These are phyloP conservation scores for Ranitomeya imitator DNA, from an alignment of 2,113 vertebrate species.

Conservation along the genomic window DNA sequence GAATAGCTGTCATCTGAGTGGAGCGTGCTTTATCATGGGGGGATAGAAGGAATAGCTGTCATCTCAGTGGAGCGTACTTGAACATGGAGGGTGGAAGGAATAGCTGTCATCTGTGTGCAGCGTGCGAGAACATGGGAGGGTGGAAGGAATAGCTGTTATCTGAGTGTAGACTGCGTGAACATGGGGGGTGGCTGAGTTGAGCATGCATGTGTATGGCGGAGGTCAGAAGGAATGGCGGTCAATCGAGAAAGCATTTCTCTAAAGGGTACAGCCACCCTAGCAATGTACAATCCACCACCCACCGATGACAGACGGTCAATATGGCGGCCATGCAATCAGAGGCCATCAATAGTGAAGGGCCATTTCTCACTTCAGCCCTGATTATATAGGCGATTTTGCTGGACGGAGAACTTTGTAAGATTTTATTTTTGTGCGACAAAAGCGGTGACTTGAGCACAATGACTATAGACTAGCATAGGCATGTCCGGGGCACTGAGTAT, in stretches of 20 bases:
- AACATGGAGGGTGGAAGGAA: too few relatives aligned
- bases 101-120: too few relatives aligned
- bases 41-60: too few relatives aligned
- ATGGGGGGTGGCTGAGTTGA: neutral
- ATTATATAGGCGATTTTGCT: neutral
- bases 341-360: neutral
- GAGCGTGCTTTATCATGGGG: too few relatives aligned
- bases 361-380: neutral
- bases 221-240: too few relatives aligned
- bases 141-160: too few relatives aligned
- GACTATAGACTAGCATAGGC: conserved; percentile 29
- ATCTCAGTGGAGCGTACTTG: too few relatives aligned
- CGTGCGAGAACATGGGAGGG: too few relatives aligned
- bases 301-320: neutral
- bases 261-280: neutral
- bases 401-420: neutral
- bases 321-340: neutral
- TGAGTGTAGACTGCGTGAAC: too few relatives aligned
- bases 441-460: conserved; percentile 48
- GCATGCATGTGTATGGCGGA: neutral
- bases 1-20: too few relatives aligned
- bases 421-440: conserved; percentile 23
- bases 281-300: neutral
- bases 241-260: neutral
- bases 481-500: conserved; percentile 8